These are phyloP conservation scores for Melolontha melolontha DNA, from an alignment of 2,888 invertebrate species.

Conservation along the genomic window DNA sequence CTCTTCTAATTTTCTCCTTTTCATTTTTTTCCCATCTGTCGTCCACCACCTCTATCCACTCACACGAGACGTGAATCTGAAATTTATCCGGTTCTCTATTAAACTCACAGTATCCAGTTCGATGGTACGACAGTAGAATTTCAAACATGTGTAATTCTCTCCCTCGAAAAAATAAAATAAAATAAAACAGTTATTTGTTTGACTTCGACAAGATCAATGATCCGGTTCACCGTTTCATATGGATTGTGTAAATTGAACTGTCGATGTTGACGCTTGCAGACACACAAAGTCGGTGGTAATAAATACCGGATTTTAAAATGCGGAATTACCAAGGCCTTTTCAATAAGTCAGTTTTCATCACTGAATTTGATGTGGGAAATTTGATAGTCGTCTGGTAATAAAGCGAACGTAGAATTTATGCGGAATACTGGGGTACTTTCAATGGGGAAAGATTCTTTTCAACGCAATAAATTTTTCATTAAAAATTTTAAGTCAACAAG, in stretches of 20 bases:
- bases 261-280: constrained; percentile 14
- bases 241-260: constrained; percentile 21
- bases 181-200: constrained; percentile 33
- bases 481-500: constrained; percentile 5
- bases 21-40: constrained; percentile 23
- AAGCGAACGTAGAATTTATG: constrained; percentile 21
- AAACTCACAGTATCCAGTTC: constrained; percentile 30
- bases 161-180: not conserved
- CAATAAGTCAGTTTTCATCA: constrained; percentile 28
- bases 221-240: constrained; percentile 2
- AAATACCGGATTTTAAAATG: constrained; percentile 12
- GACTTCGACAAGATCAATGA: constrained; percentile 28
- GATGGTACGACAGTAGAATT: constrained; percentile 13
- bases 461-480: constrained; percentile 12
- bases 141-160: constrained; percentile 23
- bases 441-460: not conserved
- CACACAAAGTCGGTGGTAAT: constrained; percentile 12
- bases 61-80: constrained; percentile 29
- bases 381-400: constrained; percentile 16
- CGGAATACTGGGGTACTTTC: not conserved
- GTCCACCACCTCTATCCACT: not conserved
- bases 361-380: constrained; percentile 7
- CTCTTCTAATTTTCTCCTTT: constrained; percentile 16
- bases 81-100: constrained; percentile 30
- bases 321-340: constrained; percentile 2